Evolutionary conservation across 1,140 invertebrate genomes (phyloP).

Genomic region (Drosophila tsacasi): DNA sequence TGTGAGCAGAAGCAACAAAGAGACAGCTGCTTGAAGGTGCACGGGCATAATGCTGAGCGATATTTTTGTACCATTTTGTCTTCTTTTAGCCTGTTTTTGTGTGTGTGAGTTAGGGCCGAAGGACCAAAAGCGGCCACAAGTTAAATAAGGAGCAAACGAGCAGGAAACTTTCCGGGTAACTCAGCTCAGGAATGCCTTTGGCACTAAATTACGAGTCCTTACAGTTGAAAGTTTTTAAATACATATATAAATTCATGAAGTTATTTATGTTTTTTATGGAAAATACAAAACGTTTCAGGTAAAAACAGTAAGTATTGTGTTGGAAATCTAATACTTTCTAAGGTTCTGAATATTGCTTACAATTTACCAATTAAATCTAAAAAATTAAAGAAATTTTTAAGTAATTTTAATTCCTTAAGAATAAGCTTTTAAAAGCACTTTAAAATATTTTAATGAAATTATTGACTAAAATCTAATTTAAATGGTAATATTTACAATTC

Average conservation of each 20-base stretch:
- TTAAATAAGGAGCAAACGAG: conserved; percentile 66
- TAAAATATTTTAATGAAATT: not conserved
- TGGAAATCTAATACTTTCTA: not conserved
- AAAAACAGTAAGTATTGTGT: not conserved
- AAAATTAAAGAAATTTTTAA: not conserved
- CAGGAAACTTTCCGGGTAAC: conserved; percentile 20
- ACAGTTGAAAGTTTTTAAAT: not conserved
- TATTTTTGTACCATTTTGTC: conserved; percentile 54
- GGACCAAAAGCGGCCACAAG: conserved; percentile 52
- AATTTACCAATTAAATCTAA: not conserved
- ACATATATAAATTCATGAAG: not conserved
- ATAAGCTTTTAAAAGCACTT: no score
- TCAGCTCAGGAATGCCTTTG: conserved; percentile 38
- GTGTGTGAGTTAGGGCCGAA: not conserved
- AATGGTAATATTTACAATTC: no score
- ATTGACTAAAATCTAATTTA: no score
- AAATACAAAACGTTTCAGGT: not conserved
- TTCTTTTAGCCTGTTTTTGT: not conserved
- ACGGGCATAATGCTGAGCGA: conserved; percentile 54
- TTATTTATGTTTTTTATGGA: not conserved
- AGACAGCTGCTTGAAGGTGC: conserved; percentile 66
- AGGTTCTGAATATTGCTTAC: no score
- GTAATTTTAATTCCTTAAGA: not conserved
- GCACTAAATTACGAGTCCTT: not conserved
- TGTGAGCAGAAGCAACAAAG: conserved; percentile 62